Conservation (phyloP, 2,113 vertebrate species). For the Cottus gobio region DNA sequence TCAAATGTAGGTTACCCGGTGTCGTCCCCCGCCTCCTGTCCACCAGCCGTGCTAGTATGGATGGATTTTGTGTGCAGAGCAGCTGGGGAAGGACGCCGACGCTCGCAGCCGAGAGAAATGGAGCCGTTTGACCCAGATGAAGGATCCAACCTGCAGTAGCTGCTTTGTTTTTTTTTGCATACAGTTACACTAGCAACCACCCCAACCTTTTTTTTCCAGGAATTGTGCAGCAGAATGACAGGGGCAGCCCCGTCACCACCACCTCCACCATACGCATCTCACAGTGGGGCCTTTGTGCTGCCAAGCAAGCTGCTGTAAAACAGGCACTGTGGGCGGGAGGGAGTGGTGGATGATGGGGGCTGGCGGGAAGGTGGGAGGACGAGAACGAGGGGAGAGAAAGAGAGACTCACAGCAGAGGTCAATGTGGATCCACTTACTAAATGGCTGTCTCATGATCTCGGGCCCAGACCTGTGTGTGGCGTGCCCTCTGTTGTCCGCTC, state of each 20-base stretch:
- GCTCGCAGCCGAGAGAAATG: slow-evolving; percentile 18
- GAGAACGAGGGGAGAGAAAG: not conserved
- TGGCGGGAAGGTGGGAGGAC: not conserved
- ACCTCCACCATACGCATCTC: not conserved
- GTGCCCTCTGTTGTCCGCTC: slow-evolving; percentile 16
- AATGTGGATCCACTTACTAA: slow-evolving; percentile 44
- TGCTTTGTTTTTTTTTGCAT: not conserved
- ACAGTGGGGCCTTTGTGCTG: slow-evolving; percentile 65
- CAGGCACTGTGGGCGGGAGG: slow-evolving; percentile 25
- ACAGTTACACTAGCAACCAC: not conserved
- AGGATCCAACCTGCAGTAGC: slow-evolving; percentile 1
- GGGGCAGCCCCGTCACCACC: not conserved
- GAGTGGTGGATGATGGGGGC: slow-evolving; percentile 33
- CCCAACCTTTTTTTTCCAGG: not conserved
- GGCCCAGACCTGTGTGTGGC: slow-evolving; percentile 31
- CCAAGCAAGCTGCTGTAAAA: slow-evolving; percentile 39
- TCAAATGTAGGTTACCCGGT: slow-evolving; percentile 72
- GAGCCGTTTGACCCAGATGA: slow-evolving; percentile 59
- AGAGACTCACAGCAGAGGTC: slow-evolving; percentile 19
- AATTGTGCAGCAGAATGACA: not conserved
- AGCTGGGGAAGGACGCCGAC: slow-evolving; percentile 45
- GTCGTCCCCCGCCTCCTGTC: not conserved
- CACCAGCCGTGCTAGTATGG: slow-evolving; percentile 50
- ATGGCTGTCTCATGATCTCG: slow-evolving; percentile 61
- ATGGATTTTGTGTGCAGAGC: slow-evolving; percentile 55